phyloP scores from a whole-genome alignment of 2,113 vertebrate genomes.

The Typhlomys cinereus region DNA sequence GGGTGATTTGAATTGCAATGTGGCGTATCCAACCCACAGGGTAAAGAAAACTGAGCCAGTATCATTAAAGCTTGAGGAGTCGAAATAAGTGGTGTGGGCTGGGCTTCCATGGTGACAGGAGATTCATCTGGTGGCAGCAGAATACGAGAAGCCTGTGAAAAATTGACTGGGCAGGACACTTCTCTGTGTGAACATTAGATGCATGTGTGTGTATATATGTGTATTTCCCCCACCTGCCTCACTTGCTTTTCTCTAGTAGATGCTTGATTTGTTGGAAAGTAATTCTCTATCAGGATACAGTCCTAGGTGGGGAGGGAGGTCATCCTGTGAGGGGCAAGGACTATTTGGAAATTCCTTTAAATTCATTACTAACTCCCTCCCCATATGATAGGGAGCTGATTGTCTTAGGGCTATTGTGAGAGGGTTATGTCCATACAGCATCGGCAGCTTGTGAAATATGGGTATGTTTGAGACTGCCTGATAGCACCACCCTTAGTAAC shows the following conservation, averaged over 20 bases:
- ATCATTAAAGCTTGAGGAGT: slow-evolving; percentile 60
- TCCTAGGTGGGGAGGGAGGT: accelerated
- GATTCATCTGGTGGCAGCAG: slow-evolving; percentile 75
- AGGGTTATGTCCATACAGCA: slow-evolving; percentile 42
- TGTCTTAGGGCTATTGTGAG: slow-evolving; percentile 57
- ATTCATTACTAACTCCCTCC: neutral
- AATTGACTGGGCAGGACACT: neutral
- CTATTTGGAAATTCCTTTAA: slow-evolving; percentile 30
- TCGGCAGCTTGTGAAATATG: slow-evolving; percentile 76
- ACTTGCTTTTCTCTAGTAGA: slow-evolving; percentile 36
- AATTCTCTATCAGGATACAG: slow-evolving; percentile 11
- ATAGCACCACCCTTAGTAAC: slow-evolving; percentile 80
- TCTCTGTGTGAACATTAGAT: neutral
- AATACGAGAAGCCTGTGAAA: slow-evolving; percentile 46
- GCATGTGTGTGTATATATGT: neutral
- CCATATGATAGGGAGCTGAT: slow-evolving; percentile 49
- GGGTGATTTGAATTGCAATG: slow-evolving; percentile 77
- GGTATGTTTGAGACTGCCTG: slow-evolving; percentile 72
- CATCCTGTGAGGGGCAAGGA: slow-evolving; percentile 39
- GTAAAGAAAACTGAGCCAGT: slow-evolving; percentile 68
- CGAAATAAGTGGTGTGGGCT: slow-evolving; percentile 79
- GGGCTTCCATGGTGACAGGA: slow-evolving; percentile 72
- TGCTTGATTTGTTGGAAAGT: slow-evolving; percentile 33
- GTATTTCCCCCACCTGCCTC: slow-evolving; percentile 27
- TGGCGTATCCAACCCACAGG: slow-evolving; percentile 60